Base-by-base conservation (phyloP, 1,140 invertebrate genomes). In the Leptestheria dahalacensis region DNA sequence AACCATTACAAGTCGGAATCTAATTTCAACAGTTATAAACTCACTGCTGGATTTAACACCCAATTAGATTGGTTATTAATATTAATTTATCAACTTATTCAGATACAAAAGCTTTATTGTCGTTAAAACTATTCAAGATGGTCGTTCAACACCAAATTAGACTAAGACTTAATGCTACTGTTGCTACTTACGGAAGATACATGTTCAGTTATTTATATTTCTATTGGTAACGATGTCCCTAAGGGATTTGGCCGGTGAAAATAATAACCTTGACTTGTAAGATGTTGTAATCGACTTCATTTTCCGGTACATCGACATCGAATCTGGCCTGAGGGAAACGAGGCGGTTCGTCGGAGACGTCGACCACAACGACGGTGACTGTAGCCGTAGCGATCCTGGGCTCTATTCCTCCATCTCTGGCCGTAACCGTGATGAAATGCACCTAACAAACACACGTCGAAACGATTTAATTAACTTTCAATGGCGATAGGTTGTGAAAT, bases 331-430 rank as follows among this genome's bases (percentile, higher is more conserved):
- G 78, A 63, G 76, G 77, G 69, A 95, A 95, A 9, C 83, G 25
- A 0, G 91, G 91, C 23, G 84, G 72, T 70, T 94, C 89, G 69
- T 93, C 89, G 25, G 87, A 82, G 1, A 85, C 72, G 70, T 97
- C 91, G 24, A 79, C 71, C n/a, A 83, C 79, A 61, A 79, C 72
- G 1, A 97, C 82, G 0, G 84, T 85, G 0, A 94, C 88, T 3
- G 85, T 87, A 0, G 89, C 87, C 0, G 88, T 92, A 0, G 88
- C 86, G 53, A 91, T 75, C 21, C 85, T 77, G n/a, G 83, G 81
- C 74, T 93, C 88, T 0, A 82, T 78, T 3, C 87, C 91, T 25
- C 83, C 83, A 70, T 95, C 91, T 68, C 83, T 86, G 2, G 91
- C 91, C 2, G 86, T 90, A 0, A 95, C 85, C 25, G 88, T 83